Evolutionary conservation across 2,888 invertebrate genomes (phyloP).

Genomic region (Sesamia inferens): DNA sequence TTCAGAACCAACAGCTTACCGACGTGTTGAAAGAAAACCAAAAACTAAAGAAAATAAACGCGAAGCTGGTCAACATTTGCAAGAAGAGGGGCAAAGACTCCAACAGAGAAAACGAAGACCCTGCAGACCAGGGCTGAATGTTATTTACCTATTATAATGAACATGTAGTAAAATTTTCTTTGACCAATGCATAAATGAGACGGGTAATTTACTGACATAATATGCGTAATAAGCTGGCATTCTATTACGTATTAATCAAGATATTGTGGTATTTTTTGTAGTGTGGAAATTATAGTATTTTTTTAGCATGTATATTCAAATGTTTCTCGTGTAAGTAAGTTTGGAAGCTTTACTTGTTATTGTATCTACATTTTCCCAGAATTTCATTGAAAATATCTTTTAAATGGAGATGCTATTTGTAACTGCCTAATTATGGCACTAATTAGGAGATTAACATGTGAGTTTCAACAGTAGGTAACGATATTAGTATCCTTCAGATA

Average conservation of each 20-base stretch:
- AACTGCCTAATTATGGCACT: not conserved
- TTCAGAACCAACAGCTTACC: conserved; percentile 85
- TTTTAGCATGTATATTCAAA: conserved; percentile 28
- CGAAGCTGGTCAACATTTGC: conserved; percentile 83
- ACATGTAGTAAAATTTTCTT: conserved; percentile 27
- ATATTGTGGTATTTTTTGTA: conserved; percentile 33
- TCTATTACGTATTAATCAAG: conserved; percentile 57
- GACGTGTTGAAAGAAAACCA: conserved; percentile 87
- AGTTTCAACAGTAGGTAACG: not conserved
- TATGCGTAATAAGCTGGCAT: conserved; percentile 56
- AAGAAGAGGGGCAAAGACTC: conserved; percentile 83
- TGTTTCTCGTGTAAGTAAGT: not conserved
- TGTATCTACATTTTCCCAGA: conserved; percentile 5
- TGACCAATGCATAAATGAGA: conserved; percentile 48
- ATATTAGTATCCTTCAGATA: not conserved
- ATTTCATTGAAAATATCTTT: not conserved
- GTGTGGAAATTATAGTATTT: conserved; percentile 26
- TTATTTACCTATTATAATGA: conserved; percentile 14
- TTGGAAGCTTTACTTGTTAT: conserved; percentile 11
- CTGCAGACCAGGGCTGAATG: conserved; percentile 69
- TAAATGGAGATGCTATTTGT: conserved; percentile 12
- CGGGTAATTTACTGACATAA: conserved; percentile 36
- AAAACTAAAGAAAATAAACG: conserved; percentile 86
- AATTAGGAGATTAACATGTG: not conserved
- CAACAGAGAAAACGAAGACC: conserved; percentile 81